phyloP scores from a whole-genome alignment of 2,797 vertebrate species.

The Danio aesculapii region DNA sequence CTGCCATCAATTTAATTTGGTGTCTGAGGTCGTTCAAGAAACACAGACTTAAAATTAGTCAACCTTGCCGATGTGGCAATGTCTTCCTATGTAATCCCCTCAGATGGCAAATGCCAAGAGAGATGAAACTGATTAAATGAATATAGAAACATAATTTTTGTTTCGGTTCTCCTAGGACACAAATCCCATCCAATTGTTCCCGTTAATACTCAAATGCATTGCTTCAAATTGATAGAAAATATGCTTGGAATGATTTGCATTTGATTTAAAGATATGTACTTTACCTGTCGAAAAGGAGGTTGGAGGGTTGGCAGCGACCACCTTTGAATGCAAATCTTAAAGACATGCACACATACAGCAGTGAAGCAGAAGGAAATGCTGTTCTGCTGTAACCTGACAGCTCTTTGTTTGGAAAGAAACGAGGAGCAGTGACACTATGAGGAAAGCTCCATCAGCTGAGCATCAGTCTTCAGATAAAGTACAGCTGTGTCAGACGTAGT shows the following conservation, averaged over 20 bases:
- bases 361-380: background rate
- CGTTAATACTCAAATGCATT: conserved; percentile 23
- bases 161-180: background rate
- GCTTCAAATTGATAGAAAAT: conserved; percentile 38
- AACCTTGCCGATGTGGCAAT: background rate
- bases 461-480: conserved; percentile 7
- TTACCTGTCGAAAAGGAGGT: conserved; percentile 13
- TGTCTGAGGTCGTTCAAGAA: background rate
- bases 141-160: conserved; percentile 18
- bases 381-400: background rate
- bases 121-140: background rate
- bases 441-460: background rate
- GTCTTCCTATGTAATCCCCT: background rate
- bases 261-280: conserved; percentile 19
- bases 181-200: background rate
- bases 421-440: background rate
- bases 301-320: background rate
- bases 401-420: conserved; percentile 10
- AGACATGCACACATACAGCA: background rate
- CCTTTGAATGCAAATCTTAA: conserved; percentile 29
- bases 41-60: background rate
- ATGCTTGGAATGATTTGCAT: conserved; percentile 45
- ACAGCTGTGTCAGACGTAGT: conserved; percentile 5
- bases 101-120: background rate
- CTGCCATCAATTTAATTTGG: too few relatives aligned